These are phyloP conservation scores for Hesperia comma DNA, from an alignment of 2,888 invertebrate genomes.

Conservation along the genomic window DNA sequence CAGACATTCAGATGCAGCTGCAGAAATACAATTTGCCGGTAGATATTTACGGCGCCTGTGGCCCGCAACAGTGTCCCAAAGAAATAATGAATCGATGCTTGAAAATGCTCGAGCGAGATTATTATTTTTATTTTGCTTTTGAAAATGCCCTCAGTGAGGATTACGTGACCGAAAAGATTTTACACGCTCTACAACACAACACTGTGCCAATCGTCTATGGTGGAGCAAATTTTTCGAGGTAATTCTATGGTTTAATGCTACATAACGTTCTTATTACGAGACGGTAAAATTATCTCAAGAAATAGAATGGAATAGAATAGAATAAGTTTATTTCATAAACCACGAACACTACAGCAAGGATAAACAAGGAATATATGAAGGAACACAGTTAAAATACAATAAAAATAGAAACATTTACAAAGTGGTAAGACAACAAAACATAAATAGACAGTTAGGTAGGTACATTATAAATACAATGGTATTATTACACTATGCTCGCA, in stretches of 20 bases:
- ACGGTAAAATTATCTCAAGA: too few species aligned
- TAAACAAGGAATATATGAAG: too few species aligned
- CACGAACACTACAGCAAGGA: too few species aligned
- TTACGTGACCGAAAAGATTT: slow-evolving; percentile 70
- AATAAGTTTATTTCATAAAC: too few species aligned
- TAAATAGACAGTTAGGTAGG: too few species aligned
- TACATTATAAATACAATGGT: too few species aligned
- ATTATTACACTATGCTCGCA: too few species aligned
- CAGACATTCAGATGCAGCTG: slow-evolving; percentile 50
- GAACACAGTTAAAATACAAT: too few species aligned
- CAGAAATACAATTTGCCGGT: slow-evolving; percentile 53
- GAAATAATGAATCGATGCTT: slow-evolving; percentile 56
- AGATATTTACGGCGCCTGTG: slow-evolving; percentile 65
- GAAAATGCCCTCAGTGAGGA: slow-evolving; percentile 70
- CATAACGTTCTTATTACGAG: too few species aligned
- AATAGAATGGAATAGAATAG: too few species aligned
- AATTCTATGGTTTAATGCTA: not conserved
- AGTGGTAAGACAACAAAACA: too few species aligned
- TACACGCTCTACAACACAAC: slow-evolving; percentile 79
- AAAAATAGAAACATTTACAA: too few species aligned
- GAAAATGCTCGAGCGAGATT: slow-evolving; percentile 54
- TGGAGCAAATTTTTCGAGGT: slow-evolving; percentile 85
- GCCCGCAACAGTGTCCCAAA: slow-evolving; percentile 56
- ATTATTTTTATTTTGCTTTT: slow-evolving; percentile 70
- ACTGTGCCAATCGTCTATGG: slow-evolving; percentile 88